Base-by-base conservation (phyloP, 2,113 vertebrate genomes). In the Pachyramphus minor region DNA sequence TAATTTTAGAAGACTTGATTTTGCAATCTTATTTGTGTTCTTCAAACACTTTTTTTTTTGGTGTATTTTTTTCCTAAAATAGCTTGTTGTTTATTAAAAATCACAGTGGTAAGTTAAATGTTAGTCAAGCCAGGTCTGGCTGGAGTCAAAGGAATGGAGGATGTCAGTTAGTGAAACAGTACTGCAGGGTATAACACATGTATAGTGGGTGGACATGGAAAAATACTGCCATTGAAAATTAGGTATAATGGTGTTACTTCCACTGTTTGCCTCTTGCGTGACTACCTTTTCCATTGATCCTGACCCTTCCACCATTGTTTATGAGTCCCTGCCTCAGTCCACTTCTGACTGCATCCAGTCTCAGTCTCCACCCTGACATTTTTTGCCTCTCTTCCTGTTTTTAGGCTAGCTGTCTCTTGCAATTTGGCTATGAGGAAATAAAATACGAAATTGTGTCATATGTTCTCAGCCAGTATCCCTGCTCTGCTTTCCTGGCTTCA, bases 311-410 rank as follows among this genome's bases (percentile, higher is more conserved):
- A 1, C 59, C 59, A 28, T 23, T 87, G 39, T 76, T 62, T 58
- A 30, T 42, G 44, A 84, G 68, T 80, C 42, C 21, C 50, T 83
- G 37, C 7, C 59, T 73, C 2, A 1, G n/a, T 63, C 45, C 39
- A 21, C 8, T 79, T 68, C 49, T 94, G 79, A 77, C 45, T 74
- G 42, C 50, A 67, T 11, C 35, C 63, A 93, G n/a, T 47, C 59
- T 80, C 37, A 47, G 45, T 7, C 83, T 93, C 86, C 76, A 92
- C 80, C 42, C 83, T 52, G 50, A 52, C 35, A 41, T 31, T 81
- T 78, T 93, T 81, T 37, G 8, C 33, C 50, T 81, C n/a, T 83
- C n/a, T 86, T 96, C 83, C 86, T 95, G 64, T 81, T 86, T 85
- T 77, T 14, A 35, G 90, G 75, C 49, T 60, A 56, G 11, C 17